phyloP scores from a whole-genome alignment of 2,888 invertebrate species.

The Atrina japonica region DNA sequence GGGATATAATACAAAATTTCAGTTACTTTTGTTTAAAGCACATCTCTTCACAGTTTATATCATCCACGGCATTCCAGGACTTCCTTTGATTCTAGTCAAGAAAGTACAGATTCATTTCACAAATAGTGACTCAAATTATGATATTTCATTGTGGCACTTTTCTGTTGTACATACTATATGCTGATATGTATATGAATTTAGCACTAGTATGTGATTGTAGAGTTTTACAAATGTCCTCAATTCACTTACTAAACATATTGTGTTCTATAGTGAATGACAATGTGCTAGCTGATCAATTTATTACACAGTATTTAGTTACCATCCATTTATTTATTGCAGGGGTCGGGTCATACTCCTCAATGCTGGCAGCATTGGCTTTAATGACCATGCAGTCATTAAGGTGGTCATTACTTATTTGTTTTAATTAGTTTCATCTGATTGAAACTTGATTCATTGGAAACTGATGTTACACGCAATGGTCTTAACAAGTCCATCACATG shows the following conservation, averaged over 20 bases:
- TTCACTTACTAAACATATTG: not conserved
- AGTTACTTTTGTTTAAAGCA: not conserved
- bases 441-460: constrained; percentile 13
- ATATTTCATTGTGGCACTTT: too few relatives aligned
- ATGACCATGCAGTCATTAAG: constrained; percentile 12
- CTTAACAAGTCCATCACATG: constrained; percentile 1
- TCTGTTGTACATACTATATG: too few relatives aligned
- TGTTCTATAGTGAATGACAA: not conserved
- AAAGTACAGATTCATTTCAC: too few relatives aligned
- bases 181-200: too few relatives aligned
- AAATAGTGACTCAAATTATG: too few relatives aligned
- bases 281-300: not conserved
- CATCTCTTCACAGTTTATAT: not conserved
- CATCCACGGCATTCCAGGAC: too few relatives aligned
- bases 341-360: constrained; percentile 17
- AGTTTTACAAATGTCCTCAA: not conserved
- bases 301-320: constrained; percentile 4
- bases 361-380: not conserved
- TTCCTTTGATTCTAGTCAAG: too few relatives aligned
- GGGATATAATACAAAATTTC: not conserved
- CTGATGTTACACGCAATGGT: constrained; percentile 3
- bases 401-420: constrained; percentile 11
- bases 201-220: too few relatives aligned
- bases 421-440: constrained; percentile 22
- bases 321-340: constrained; percentile 25